Evolutionary conservation across 2,797 vertebrate species (phyloP), one percentile per base, ranked within the genome.

Genomic region (Argentina silus): DNA sequence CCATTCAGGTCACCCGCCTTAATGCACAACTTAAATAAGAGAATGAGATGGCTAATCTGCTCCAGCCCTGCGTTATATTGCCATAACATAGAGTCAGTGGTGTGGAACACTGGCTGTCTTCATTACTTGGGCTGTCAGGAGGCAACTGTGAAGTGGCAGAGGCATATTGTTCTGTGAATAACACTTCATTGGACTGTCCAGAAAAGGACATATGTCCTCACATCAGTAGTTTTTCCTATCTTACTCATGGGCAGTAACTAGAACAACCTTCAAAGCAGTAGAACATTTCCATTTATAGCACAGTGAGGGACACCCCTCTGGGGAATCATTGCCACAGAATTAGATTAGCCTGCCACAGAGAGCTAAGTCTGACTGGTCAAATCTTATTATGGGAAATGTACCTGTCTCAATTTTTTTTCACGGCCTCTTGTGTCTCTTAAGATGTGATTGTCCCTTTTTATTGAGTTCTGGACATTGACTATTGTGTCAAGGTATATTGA

Each of bases 221-320:
- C 88, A 86, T 90, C 85, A 79, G 63, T 88, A 81, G 67, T 71
- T 90, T 84, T 85, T 72, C 44, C 75, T 81, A 36, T 62, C 69
- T 36, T 61, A 10, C n/a, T 36, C 44, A 75, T 53, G 82, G 84
- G 68, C 59, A 74, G 73, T 14, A 70, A 78, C 47, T 69, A 79
- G 80, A 87, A 85, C 85, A 90, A 85, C 85, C 84, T 74, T 83
- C 73, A 82, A 86, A 88, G 85, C 83, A 69, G 78, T 80, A 70
- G 65, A 82, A 81, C 79, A 85, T 86, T 87, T 89, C 93, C 89
- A 93, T 93, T 92, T 93, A 92, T 93, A 93, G 92, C 85, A 65
- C 81, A 70, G 64, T 17, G 67, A 78, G 62, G 85, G 88, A 85
- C 84, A 69, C 59, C 71, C 15, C 87, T 70, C 79, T 51, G 11